A percentile compares a stretch with the other conserved stretches of the same genome.
Evolutionary conservation across 2,797 vertebrate species (phyloP).

Genomic region (Psittacula echo): DNA sequence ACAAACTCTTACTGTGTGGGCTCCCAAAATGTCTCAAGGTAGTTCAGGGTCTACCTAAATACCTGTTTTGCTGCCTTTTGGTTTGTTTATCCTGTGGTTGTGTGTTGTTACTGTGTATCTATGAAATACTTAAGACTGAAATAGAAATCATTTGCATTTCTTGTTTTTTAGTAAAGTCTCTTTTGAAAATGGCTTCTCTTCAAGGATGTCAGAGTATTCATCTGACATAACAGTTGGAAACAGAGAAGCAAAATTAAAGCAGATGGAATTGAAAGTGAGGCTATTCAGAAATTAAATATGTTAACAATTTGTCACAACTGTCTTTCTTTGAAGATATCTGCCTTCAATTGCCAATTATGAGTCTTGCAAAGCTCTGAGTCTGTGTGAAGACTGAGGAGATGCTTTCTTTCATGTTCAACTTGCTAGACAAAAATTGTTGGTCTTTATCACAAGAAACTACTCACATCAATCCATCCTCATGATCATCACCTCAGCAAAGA

Average conservation of each 20-base stretch:
- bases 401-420: neutral
- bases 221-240: neutral
- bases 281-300: neutral
- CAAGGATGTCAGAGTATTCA: neutral
- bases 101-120: neutral
- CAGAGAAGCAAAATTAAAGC: neutral
- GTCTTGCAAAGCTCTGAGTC: neutral
- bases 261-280: neutral
- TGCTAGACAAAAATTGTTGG: neutral
- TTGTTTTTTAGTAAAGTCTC: neutral
- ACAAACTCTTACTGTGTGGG: neutral
- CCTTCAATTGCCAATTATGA: neutral
- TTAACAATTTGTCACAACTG: neutral
- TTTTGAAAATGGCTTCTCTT: neutral
- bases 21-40: neutral
- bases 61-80: neutral
- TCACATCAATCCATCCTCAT: neutral
- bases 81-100: neutral
- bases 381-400: neutral
- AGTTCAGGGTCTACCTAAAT: neutral
- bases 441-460: neutral
- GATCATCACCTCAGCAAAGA: neutral
- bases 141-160: neutral
- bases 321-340: neutral
- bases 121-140: neutral